Conservation (phyloP, 2,113 vertebrate genomes). For the Thomomys bottae region DNA sequence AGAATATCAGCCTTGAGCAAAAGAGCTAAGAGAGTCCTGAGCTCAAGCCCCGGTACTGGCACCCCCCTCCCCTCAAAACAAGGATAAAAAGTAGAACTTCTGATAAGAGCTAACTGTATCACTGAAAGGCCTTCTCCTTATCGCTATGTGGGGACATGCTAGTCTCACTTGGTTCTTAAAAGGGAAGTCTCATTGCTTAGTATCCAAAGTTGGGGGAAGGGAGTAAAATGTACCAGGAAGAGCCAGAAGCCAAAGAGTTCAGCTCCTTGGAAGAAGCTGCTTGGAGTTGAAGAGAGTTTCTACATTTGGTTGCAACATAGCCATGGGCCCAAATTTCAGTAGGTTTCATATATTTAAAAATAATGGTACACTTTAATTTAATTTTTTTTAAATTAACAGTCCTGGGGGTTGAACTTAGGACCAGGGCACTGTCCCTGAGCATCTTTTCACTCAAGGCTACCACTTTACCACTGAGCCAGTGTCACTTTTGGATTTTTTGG, state of each 20-base stretch:
- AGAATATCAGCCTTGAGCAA: too few relatives aligned
- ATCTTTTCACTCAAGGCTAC: too few relatives aligned
- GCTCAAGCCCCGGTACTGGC: too few relatives aligned
- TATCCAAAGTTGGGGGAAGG: background rate
- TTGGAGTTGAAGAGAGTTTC: background rate
- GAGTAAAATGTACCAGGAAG: background rate
- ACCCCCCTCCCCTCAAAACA: too few relatives aligned
- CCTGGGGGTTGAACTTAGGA: too few relatives aligned
- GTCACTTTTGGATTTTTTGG: too few relatives aligned
- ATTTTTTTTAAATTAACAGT: too few relatives aligned
- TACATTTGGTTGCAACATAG: background rate
- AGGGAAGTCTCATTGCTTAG: background rate
- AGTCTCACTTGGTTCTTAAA: background rate
- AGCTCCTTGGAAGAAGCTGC: background rate
- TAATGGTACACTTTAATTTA: background rate
- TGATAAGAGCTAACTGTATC: background rate
- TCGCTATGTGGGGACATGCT: background rate
- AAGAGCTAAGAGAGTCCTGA: too few relatives aligned
- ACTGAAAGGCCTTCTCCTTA: background rate
- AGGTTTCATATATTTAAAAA: background rate
- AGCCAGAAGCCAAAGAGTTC: background rate
- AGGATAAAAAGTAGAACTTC: background rate
- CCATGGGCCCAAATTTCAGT: background rate
- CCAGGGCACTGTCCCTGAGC: too few relatives aligned
- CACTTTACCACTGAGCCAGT: too few relatives aligned